Base-by-base conservation (phyloP, 2,888 invertebrate genomes). In the Orchesellides sinensis region DNA sequence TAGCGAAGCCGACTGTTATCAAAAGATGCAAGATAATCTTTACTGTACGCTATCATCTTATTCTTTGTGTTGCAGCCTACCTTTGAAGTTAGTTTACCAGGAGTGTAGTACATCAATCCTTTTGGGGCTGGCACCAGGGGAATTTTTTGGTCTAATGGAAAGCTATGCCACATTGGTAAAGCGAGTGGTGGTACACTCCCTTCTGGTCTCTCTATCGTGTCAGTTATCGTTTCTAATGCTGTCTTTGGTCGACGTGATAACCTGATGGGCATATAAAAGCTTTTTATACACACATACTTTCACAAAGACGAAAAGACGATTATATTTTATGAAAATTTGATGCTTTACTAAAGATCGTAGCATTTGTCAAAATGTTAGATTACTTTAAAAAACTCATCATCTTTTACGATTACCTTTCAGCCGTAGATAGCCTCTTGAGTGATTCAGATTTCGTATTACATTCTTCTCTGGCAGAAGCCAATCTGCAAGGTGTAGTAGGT, bases 141-240 rank as follows among this genome's bases (percentile, higher is more conserved):
- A 25, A 88, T 82, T 70, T 87, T 88, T 6, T 49, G 23, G 52
- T 80, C 73, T 25, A 88, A 40, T 5, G 84, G 79, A 19, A 87
- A 25, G 1, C 78, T 49, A 8, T 78, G 77, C 87, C 86, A 88
- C 12, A 65, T 10, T 6, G 86, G 87, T 12, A 88, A 68, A 47
- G 83, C 75, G 2, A 78, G 63, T 21, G 75, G 75, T 12, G 87
- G 87, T 0, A 88, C 75, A 32, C 63, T 68, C 6, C 86, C 84
- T 8, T 80, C 66, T 8, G 85, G 86, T n/a, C 61, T 75, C 65
- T 73, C 77, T 19, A 86, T 82, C n/a, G 59, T 69, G 10, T 84
- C 78, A 6, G 68, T 66, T 17, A 85, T 45, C 56, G 63, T 52
- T 19, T 84, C 85, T 17, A 86, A 35, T 6, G 45, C 65, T 12